Conservation (phyloP, 2,888 invertebrate genomes). For the Cosmia pyralina region DNA sequence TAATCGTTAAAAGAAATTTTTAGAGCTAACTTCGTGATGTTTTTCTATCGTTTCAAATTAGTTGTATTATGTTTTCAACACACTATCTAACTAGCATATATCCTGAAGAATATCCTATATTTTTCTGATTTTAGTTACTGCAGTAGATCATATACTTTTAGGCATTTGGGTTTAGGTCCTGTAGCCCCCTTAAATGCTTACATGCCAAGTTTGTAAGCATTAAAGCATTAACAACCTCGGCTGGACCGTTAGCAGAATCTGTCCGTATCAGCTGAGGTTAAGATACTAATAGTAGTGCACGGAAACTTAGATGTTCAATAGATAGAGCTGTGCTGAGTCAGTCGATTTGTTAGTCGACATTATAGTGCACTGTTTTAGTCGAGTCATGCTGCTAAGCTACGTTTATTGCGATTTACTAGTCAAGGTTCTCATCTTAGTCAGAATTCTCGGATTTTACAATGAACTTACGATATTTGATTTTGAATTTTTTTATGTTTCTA, state of each 20-base stretch:
- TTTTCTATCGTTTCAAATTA: too few species aligned
- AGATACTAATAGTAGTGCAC: conserved; percentile 5
- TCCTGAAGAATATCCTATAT: too few species aligned
- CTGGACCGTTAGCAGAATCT: conserved; percentile 7
- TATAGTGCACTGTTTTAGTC: not conserved
- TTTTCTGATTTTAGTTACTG: too few species aligned
- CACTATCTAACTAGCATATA: too few species aligned
- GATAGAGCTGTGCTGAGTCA: not conserved
- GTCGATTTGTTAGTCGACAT: conserved; percentile 1
- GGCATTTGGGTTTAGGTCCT: too few species aligned
- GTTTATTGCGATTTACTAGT: not conserved
- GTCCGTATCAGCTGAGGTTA: conserved; percentile 3
- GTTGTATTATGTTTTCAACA: too few species aligned
- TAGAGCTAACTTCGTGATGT: too few species aligned
- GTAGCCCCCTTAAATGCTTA: not conserved
- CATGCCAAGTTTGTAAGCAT: not conserved
- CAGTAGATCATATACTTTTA: too few species aligned
- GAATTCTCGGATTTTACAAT: not conserved
- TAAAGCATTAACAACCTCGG: not conserved
- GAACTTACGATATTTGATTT: not conserved
- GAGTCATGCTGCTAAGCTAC: not conserved
- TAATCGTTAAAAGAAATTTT: too few species aligned
- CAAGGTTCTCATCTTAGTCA: not conserved
- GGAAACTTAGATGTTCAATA: conserved; percentile 3
- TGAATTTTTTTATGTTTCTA: not conserved